Evolutionary conservation across 2,113 vertebrate genomes (phyloP).

Genomic region (Cephalopterus ornatus): DNA sequence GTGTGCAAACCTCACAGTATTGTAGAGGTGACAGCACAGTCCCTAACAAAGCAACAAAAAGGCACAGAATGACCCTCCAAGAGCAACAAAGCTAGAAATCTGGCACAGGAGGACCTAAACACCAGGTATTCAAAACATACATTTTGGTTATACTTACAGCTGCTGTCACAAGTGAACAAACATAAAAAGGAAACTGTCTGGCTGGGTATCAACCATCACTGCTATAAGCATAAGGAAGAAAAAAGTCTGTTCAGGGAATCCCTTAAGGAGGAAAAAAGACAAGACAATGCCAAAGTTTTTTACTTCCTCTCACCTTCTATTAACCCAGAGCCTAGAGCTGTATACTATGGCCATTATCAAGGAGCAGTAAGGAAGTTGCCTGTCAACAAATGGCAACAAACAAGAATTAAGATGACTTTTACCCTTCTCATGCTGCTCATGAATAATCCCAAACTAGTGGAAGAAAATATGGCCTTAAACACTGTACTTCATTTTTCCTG

Average conservation of each 20-base stretch:
- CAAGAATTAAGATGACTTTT: not conserved
- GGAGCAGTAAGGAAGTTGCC: not conserved
- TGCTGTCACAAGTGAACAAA: not conserved
- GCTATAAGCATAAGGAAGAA: not conserved
- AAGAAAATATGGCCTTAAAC: not conserved
- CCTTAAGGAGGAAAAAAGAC: not conserved
- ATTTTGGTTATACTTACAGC: not conserved
- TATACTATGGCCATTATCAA: not conserved
- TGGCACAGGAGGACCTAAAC: not conserved
- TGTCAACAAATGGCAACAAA: not conserved
- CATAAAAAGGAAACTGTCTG: not conserved
- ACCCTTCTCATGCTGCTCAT: not conserved
- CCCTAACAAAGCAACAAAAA: not conserved
- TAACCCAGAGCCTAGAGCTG: not conserved
- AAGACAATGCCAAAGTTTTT: not conserved
- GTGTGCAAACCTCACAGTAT: not conserved
- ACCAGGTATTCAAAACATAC: not conserved
- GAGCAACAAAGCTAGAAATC: not conserved
- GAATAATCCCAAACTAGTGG: not conserved
- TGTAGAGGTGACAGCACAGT: not conserved
- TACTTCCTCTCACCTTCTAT: not conserved
- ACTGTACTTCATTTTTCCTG: not conserved
- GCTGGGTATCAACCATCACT: not conserved
- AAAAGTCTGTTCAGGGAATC: not conserved
- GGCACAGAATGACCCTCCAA: not conserved